Evolutionary conservation across 2,113 vertebrate genomes (phyloP), one percentile per base, ranked within the genome.

Genomic region (Sardina pilchardus): DNA sequence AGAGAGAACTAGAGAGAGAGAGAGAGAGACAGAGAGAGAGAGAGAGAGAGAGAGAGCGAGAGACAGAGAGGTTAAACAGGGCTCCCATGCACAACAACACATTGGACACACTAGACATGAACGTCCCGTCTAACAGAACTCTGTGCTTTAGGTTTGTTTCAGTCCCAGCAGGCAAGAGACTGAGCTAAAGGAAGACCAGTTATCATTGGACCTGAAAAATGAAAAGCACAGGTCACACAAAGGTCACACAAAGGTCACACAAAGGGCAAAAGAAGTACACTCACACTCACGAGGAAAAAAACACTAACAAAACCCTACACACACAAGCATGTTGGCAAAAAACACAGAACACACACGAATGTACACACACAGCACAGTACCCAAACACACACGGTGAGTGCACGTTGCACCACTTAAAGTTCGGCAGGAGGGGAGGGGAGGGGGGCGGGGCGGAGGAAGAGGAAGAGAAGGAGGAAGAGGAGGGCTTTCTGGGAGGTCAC

Each of bases 141-240:
- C 71, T 78, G 71, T 30, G 30, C 34, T 36, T 30, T 71, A 86
- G 90, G 90, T 94, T 94, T 88, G 89, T 86, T 93, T 94, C 91
- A 92, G 92, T 93, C 94, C 50, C 92, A 89, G 91, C 90, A 94
- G 92, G 93, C 91, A 34, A 34, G 71, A 91, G 92, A 93, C 90
- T 93, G 94, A 89, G 83, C 85, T 93, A 95, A 93, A 92, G 84
- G 94, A 92, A 94, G 91, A 94, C 92, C 91, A 92, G 75, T 92
- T 92, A 93, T 94, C 92, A 93, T 91, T 93, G 94, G 95, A 97
- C 98, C 98, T 99, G 97, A 96, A 98, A 99, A 97, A 97, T 67
- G 26, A 67, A 67, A 67, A n/a, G 5, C 56, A 21, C 56, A n/a
- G 19, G 56, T 59, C 56, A 59, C 56, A 59, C 90, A 91, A 92